Conservation (phyloP, 2,797 vertebrate species). For the Catamblyrhynchus diadema region DNA sequence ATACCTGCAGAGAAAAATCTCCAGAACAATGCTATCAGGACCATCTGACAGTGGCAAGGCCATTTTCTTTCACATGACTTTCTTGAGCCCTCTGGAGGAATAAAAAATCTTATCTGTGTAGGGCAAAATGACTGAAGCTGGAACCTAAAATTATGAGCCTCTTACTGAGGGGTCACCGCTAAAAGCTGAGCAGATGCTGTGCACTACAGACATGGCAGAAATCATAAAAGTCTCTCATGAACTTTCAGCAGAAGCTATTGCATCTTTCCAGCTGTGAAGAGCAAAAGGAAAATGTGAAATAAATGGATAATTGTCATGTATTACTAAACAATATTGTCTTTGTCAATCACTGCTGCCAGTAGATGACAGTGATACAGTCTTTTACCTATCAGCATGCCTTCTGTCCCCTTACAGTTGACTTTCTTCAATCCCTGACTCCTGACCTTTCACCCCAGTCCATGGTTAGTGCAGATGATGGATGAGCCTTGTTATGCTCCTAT, state of each 20-base stretch:
- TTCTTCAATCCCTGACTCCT: conserved; percentile 3
- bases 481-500: conserved; percentile 29
- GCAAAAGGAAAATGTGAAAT: neutral
- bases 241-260: neutral
- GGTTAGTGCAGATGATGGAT: conserved; percentile 49
- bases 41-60: neutral
- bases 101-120: neutral
- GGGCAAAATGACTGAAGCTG: neutral
- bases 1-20: neutral
- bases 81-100: neutral
- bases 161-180: neutral
- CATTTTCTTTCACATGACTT: neutral
- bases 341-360: neutral
- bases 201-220: neutral
- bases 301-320: neutral
- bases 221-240: neutral
- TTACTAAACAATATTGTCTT: neutral
- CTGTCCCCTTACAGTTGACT: conserved; percentile 17
- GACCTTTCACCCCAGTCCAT: conserved; percentile 34
- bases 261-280: neutral
- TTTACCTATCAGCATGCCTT: conserved; percentile 6
- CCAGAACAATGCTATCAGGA: neutral
- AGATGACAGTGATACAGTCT: conserved; percentile 14
- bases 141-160: neutral
- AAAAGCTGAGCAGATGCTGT: neutral